Evolutionary conservation across 2,888 invertebrate species (phyloP), one percentile per base, ranked within the genome.

Genomic region (Standfussiana lucernea): DNA sequence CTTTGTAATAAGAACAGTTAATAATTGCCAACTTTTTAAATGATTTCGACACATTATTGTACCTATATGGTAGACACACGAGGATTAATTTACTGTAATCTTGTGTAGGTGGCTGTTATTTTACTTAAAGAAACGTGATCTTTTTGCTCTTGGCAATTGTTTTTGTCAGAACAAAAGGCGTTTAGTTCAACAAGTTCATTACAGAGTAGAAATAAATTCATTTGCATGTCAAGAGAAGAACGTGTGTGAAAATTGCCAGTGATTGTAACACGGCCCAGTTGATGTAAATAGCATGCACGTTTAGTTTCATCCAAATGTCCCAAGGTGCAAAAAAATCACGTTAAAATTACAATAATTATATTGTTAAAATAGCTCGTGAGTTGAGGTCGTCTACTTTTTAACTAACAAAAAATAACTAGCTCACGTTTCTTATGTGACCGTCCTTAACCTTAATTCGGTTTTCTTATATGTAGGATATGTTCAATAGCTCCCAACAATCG

Each of bases 381-480:
- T 73, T 75, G 84, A 93, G 93, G 93, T 88, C 92, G 84, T 84
- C 89, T 77, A 89, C 90, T 91, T 92, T 92, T 92, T 89, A 88
- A 88, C 81, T 82, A 86, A 87, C 79, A 86, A 89, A 89, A 89
- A 89, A 86, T 86, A 84, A 88, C 69, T 80, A 77, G 75, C 71
- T 56, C 64, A 76, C 70, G 75, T 92, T 90, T 90, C 88, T 86
- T 85, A 91, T 91, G 77, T 87, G 73, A 85, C 72, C 83, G 94
- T 92, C 94, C 94, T 94, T 91, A 91, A 92, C 94, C 94, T 93
- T 94, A 94, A 94, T 95, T 91, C 82, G 73, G 80, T 82, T 79
- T 77, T 82, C 78, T 74, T 83, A 86, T 67, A 82, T 85, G 85
- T 88, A 79, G 82, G 86, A 87, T 85, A 85, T 72, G 62, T 75